Conservation (phyloP, 2,113 vertebrate genomes). For the Apaloderma vittatum region DNA sequence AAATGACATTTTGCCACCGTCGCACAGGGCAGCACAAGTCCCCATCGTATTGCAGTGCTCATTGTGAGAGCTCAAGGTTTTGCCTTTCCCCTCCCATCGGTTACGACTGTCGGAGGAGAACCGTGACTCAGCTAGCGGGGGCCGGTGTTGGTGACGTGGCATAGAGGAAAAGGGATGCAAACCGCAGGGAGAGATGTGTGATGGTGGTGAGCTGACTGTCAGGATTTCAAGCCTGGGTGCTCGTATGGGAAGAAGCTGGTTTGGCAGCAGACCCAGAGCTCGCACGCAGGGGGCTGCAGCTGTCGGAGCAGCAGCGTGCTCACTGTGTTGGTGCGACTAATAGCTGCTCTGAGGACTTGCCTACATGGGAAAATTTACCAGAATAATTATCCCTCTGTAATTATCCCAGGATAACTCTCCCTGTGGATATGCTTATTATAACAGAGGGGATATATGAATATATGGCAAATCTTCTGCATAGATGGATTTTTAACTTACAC, state of each 20-base stretch:
- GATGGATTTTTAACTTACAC: conserved; percentile 10
- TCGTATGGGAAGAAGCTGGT: background rate
- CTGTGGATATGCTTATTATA: conserved; percentile 6
- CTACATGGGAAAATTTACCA: conserved; percentile 18
- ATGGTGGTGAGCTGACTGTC: background rate
- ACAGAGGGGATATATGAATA: background rate
- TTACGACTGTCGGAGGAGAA: background rate
- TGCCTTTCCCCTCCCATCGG: background rate
- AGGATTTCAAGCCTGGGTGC: background rate
- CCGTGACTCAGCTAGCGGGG: background rate
- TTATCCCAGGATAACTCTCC: conserved; percentile 39
- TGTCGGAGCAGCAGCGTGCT: background rate
- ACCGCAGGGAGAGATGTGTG: background rate
- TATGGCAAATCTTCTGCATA: background rate
- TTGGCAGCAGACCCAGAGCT: background rate
- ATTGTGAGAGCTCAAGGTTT: background rate
- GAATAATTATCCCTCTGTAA: background rate
- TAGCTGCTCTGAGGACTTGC: conserved; percentile 15
- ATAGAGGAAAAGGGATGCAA: background rate
- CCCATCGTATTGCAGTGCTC: background rate
- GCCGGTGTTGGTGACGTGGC: fast-evolving
- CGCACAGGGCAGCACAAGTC: fast-evolving
- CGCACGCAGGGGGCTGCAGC: background rate
- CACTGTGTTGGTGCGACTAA: background rate
- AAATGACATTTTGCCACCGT: fast-evolving